Percentiles rank a stretch among this genome's conserved stretches.
phyloP scores from a whole-genome alignment of 2,113 vertebrate species.

The rabbit (Oryctolagus cuniculus) region DNA sequence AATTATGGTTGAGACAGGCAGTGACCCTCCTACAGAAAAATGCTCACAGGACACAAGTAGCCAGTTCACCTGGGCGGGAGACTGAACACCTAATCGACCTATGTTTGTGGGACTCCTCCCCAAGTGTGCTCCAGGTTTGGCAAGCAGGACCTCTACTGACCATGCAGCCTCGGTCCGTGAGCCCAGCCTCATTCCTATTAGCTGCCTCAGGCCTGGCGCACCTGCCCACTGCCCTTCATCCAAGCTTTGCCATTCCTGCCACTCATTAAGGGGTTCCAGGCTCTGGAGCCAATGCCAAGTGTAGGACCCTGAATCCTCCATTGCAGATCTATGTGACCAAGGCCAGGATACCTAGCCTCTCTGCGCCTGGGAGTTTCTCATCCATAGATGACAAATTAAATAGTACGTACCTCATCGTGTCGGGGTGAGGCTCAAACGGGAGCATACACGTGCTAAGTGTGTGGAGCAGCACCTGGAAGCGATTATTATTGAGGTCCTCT shows the following conservation, averaged over 20 bases:
- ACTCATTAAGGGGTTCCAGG: too few relatives aligned
- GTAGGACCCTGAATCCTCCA: neutral
- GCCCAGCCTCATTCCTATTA: neutral
- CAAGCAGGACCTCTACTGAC: neutral
- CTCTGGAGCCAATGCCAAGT: neutral
- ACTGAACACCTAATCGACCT: neutral
- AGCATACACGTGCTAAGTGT: too few relatives aligned
- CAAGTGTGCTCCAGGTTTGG: neutral
- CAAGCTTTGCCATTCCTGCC: neutral
- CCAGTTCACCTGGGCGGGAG: neutral
- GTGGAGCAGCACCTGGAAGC: accelerated
- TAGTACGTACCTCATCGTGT: neutral
- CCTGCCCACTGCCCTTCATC: neutral
- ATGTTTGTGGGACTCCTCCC: neutral
- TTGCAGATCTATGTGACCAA: neutral
- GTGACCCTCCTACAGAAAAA: neutral
- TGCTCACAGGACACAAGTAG: neutral
- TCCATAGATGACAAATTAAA: neutral
- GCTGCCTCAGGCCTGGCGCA: neutral
- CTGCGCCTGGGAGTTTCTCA: neutral
- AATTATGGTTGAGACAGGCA: neutral
- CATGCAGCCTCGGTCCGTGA: neutral
- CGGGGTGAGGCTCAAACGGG: too few relatives aligned
- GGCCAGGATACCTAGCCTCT: neutral
- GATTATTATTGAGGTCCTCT: neutral